These are phyloP conservation scores for Aquatica leii DNA, from an alignment of 2,888 invertebrate species.

Conservation along the genomic window DNA sequence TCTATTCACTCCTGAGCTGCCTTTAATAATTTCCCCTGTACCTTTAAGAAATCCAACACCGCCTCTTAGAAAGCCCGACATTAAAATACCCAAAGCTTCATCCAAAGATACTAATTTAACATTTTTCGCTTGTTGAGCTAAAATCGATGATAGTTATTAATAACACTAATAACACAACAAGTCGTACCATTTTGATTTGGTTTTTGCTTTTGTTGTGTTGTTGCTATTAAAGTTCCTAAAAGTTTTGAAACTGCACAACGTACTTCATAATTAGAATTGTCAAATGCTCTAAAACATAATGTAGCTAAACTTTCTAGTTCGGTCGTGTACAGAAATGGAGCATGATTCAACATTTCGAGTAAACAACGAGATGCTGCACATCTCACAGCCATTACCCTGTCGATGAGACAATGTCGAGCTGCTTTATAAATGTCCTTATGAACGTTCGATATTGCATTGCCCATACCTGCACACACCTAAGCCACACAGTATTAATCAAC, in stretches of 20 bases:
- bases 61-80: constrained; percentile 93
- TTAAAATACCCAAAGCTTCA: constrained; percentile 88
- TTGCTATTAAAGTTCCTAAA: constrained; percentile 86
- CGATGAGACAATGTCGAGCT: constrained; percentile 85
- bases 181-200: constrained; percentile 60
- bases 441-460: constrained; percentile 85
- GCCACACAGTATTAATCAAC: not conserved
- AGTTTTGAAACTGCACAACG: constrained; percentile 92
- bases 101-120: constrained; percentile 81
- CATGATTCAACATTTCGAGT: constrained; percentile 86
- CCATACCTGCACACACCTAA: constrained; percentile 91
- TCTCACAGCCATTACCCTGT: constrained; percentile 91
- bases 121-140: constrained; percentile 68
- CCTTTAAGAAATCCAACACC: constrained; percentile 95
- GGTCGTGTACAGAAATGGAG: constrained; percentile 83
- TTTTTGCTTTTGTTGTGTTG: constrained; percentile 79
- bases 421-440: constrained; percentile 93
- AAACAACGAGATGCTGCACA: constrained; percentile 93
- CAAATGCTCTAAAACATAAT: constrained; percentile 90
- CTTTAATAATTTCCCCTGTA: constrained; percentile 94
- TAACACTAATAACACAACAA: not conserved
- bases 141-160: constrained; percentile 36
- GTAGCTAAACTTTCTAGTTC: constrained; percentile 93
- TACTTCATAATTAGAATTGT: constrained; percentile 91
- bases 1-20: constrained; percentile 89